A percentile compares a stretch with the other conserved stretches of the same genome.
Conservation (phyloP, 2,888 invertebrate species). For the Noctua comes region DNA sequence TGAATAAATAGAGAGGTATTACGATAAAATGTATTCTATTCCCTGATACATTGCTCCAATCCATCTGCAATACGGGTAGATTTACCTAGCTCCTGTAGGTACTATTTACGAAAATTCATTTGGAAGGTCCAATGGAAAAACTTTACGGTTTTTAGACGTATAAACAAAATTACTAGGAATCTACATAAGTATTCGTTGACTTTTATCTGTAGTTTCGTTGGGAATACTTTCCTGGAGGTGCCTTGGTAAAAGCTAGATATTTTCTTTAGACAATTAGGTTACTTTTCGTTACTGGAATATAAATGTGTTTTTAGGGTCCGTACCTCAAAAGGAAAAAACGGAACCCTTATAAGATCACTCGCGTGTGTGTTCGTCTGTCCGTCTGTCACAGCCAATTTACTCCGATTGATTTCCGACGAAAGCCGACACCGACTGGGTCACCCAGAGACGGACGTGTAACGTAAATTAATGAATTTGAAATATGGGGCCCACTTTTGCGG, state of each 20-base stretch:
- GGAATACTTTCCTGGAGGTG: neutral
- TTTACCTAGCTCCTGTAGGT: constrained; percentile 37
- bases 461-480: too few relatives aligned
- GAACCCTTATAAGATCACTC: too few relatives aligned
- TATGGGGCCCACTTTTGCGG: too few relatives aligned
- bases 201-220: constrained; percentile 13
- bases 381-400: too few relatives aligned
- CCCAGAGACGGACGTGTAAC: too few relatives aligned
- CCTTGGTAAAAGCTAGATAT: neutral
- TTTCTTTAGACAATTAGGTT: neutral
- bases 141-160: neutral
- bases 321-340: too few relatives aligned
- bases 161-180: constrained; percentile 13
- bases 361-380: too few relatives aligned
- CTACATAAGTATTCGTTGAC: constrained; percentile 1
- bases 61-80: constrained; percentile 31
- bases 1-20: constrained; percentile 52
- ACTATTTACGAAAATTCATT: constrained; percentile 34
- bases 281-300: constrained; percentile 20
- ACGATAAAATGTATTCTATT: constrained; percentile 46
- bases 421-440: too few relatives aligned
- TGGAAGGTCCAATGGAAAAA: neutral
- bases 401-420: too few relatives aligned
- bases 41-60: constrained; percentile 51
- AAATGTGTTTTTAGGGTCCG: constrained; percentile 6